A percentile compares a stretch with the other conserved stretches of the same genome.
Evolutionary conservation across 2,113 vertebrate genomes (phyloP).

Genomic region (Lophotis ruficrista): DNA sequence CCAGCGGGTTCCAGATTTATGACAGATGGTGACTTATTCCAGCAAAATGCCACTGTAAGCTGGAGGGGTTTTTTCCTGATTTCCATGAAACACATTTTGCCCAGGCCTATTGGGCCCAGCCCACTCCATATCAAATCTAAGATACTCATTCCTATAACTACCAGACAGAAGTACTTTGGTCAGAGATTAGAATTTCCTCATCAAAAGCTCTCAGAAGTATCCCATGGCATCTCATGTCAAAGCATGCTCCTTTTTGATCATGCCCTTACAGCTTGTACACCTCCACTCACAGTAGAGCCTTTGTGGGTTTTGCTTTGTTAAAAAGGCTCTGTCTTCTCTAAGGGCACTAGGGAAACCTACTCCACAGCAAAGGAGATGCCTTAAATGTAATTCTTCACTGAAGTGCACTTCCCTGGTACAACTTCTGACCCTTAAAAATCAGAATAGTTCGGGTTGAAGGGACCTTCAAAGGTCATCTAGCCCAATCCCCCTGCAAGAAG

Average conservation of each 20-base stretch:
- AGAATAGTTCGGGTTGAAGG: too few species aligned
- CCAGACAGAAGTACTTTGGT: background rate
- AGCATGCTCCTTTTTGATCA: background rate
- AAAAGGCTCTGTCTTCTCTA: background rate
- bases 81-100: background rate
- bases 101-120: background rate
- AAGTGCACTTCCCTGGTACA: rapidly evolving
- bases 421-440: rapidly evolving
- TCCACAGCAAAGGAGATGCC: background rate
- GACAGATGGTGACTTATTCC: background rate
- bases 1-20: background rate
- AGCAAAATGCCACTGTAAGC: background rate
- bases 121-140: background rate
- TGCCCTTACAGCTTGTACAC: background rate
- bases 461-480: too few species aligned
- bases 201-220: background rate
- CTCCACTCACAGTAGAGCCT: background rate
- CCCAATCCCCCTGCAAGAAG: too few species aligned
- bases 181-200: background rate
- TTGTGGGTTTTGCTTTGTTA: background rate
- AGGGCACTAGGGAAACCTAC: background rate
- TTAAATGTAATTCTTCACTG: background rate
- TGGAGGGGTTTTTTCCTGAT: background rate
- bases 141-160: background rate
- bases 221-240: background rate